Evolutionary conservation across 1,140 invertebrate genomes (phyloP), one percentile per base, ranked within the genome.

Genomic region (Drosophila teissieri): DNA sequence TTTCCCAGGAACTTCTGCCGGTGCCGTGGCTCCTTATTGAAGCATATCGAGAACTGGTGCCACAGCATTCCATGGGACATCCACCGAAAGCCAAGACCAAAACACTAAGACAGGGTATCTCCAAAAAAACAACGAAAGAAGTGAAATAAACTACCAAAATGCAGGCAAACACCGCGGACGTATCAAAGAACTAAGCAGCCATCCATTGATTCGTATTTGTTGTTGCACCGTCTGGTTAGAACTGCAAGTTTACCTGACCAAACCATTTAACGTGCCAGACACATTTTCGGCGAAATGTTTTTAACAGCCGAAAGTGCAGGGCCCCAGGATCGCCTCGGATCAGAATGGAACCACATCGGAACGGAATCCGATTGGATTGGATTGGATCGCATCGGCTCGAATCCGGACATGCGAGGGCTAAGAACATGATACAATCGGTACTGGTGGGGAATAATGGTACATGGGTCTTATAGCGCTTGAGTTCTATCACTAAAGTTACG

Each of bases 281-380:
- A 89, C 84, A 89, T 89, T 89, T 88, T 89, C 84, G 84, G 84
- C 84, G 84, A 89, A 89, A 85, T 80, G 73, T 85, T 85, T 82
- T 79, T 83, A 82, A 84, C 75, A 82, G 77, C 70, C 75, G 40
- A 72, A 82, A 82, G 79, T 83, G 80, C 80, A 76, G 73, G 65
- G 45, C 80, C 36, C 60, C 57, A 52, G 57, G 73, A 63, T 72
- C 57, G 60, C 22, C 49, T 40, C 36, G 46, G 37, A 44, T 37
- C 46, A 15, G 61, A 64, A 22, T 31, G 36, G 34, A 61, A 36
- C 40, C 46, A 22, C 48, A 52, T 17, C 34, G 36, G 24, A 54
- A 36, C 40, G 70, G 58, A 60, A 65, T 19, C 36, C 37, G 37
- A 54, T 69, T 36, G 40, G 49, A 24, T 45, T 19, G 19, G 44